Percentiles rank a stretch among this genome's conserved stretches.
Evolutionary conservation across 2,113 vertebrate genomes (phyloP).

Genomic region (Myotis davidii): DNA sequence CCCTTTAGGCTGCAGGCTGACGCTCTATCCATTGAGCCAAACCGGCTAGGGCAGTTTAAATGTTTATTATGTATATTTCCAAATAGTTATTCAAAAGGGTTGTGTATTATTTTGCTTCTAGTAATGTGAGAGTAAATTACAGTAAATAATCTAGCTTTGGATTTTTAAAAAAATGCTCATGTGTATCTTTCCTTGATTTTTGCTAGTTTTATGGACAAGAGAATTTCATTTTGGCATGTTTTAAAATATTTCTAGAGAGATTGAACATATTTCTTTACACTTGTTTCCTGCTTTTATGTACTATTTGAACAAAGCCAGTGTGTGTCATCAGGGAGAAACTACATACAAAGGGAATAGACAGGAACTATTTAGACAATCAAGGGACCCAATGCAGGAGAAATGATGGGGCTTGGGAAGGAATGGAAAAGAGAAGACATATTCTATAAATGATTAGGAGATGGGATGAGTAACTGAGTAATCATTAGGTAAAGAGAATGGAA

Average conservation of each 20-base stretch:
- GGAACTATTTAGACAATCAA: neutral
- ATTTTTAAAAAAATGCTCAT: neutral
- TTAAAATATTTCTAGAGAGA: neutral
- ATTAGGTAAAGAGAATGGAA: constrained; percentile 26
- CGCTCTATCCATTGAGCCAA: too few species aligned
- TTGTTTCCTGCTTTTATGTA: constrained; percentile 5
- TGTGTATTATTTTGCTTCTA: neutral
- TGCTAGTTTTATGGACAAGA: neutral
- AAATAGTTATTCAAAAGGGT: constrained; percentile 17
- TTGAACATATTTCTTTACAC: neutral
- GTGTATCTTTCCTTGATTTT: neutral
- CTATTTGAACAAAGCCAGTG: neutral
- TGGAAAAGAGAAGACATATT: constrained; percentile 5
- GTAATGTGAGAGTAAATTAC: neutral
- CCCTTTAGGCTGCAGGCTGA: too few species aligned
- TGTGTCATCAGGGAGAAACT: neutral
- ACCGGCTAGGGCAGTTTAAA: neutral
- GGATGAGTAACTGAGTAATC: neutral
- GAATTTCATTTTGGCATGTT: neutral
- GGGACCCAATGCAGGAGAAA: neutral
- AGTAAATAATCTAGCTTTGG: neutral
- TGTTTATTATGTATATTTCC: neutral
- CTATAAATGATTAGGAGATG: neutral
- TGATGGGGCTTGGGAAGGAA: neutral
- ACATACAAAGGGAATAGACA: neutral